Base-by-base conservation (phyloP, 2,888 invertebrate species). In the Cloeon dipterum region DNA sequence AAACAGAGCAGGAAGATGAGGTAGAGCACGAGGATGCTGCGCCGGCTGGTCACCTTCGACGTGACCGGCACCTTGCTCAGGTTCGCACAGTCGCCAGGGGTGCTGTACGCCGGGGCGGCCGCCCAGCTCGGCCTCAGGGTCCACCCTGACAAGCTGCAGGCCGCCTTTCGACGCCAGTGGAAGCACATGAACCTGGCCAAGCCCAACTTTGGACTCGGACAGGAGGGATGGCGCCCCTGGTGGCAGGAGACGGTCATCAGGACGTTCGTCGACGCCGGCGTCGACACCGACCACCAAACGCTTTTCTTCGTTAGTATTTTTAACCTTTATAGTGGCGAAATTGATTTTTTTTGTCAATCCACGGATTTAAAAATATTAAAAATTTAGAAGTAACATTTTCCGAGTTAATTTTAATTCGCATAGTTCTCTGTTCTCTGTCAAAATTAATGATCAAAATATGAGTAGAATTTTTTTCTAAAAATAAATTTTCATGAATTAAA, bases 11-110 rank as follows among this genome's bases (percentile, higher is more conserved):
- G n/a, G n/a, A n/a, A n/a, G n/a, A n/a, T n/a, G n/a, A n/a, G n/a
- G n/a, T n/a, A n/a, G n/a, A n/a, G n/a, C n/a, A n/a, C n/a, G n/a
- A n/a, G n/a, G n/a, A n/a, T n/a, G n/a, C n/a, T n/a, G n/a, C n/a
- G n/a, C n/a, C n/a, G n/a, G n/a, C n/a, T 59, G 16, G 65, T 89
- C 36, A 89, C 89, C 10, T 85, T 89, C 53, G 89, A 89, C 56
- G 75, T 79, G 37, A 88, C 83, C 11, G 81, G 82, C 46, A 91
- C 89, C 0, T 56, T 89, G 32, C 55, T 89, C 23, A 67, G 70
- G 47, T 76, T 82, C 48, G 65, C 68, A 35, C 57, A 65, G 10
- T 61, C 70, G 35, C 73, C 75, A n/a, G 77, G 74, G 46, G 63
- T 72, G 44, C 71, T 76, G 50, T 89, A 89, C 54, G 65, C 68